Conservation (phyloP, 2,888 invertebrate species). For the Acleris literana region DNA sequence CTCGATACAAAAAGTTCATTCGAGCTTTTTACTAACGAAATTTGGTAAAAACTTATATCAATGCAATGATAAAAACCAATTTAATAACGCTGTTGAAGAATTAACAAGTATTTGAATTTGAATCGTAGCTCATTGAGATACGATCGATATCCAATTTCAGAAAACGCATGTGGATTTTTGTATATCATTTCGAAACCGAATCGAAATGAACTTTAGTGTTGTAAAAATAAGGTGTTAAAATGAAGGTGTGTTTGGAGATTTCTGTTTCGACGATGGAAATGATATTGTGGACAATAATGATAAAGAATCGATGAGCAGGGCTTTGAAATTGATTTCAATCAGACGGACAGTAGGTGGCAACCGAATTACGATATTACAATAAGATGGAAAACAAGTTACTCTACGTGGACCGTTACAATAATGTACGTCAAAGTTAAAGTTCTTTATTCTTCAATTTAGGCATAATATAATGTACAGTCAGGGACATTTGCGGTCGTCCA, state of each 20-base stretch:
- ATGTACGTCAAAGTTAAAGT: no score
- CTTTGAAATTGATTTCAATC: constrained; percentile 76
- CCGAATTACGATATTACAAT: constrained; percentile 61
- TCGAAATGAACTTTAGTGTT: constrained; percentile 8
- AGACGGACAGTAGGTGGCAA: constrained; percentile 75
- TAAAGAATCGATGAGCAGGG: constrained; percentile 67
- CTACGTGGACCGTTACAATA: constrained; percentile 37
- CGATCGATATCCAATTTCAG: background rate
- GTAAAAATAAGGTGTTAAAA: constrained; percentile 38
- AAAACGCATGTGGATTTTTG: background rate
- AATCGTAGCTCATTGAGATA: background rate
- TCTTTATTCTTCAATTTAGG: no score
- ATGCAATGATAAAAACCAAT: constrained; percentile 22
- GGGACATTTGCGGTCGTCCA: no score
- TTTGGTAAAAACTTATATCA: constrained; percentile 32
- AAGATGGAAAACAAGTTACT: constrained; percentile 41
- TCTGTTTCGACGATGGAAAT: constrained; percentile 23
- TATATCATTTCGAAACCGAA: background rate
- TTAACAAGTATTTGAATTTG: background rate
- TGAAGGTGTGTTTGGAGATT: constrained; percentile 48
- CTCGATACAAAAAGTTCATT: constrained; percentile 63
- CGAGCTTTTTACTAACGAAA: constrained; percentile 57
- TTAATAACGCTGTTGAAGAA: constrained; percentile 19
- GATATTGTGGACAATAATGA: constrained; percentile 35
- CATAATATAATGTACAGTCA: no score